Base-by-base conservation (phyloP, 2,113 vertebrate species). In the Spheniscus mendiculus region DNA sequence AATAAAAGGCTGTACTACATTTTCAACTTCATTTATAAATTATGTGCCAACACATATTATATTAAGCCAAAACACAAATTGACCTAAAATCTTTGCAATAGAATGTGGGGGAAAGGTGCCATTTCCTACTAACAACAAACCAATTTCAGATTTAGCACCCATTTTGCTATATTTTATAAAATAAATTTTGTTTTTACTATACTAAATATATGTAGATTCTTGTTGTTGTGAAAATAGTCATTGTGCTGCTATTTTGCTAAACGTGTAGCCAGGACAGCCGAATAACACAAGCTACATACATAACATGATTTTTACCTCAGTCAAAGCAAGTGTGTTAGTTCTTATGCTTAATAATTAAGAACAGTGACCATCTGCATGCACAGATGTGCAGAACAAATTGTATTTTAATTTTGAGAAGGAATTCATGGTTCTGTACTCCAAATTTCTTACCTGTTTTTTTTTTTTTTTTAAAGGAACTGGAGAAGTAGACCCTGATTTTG, bases 361-460 rank as follows among this genome's bases (percentile, higher is more conserved):
- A 69, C 36, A 91, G 82, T 80, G 89, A 76, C 90, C 93, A 96
- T 89, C 89, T 97, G 95, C 62, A 85, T 65, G 44, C 77, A 93
- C 84, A 94, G 93, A 93, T 91, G 84, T 79, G 78, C 65, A 85
- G 65, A 91, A 83, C 56, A 97, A 84, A 87, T 5, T 87, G 87
- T 15, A 72, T 55, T 71, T 53, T 38, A 50, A 15, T 67, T 93
- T 47, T 63, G 53, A 79, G 70, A 59, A 11, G 18, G 15, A 84
- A 40, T 78, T 87, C 10, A 4, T 78, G 20, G 13, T 55, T 47
- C 62, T 42, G 6, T 38, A 67, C 23, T 66, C 69, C 27, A 71
- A 15, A 87, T 89, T 79, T 82, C 65, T 72, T 93, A 82, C 81
- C 84, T 87, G 40, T 18, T 40, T 5, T 58, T 66, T 50, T 45